A percentile compares a stretch with the other conserved stretches of the same genome.
Conservation (phyloP, 2,888 invertebrate genomes). For the Melinaea marsaeus region DNA sequence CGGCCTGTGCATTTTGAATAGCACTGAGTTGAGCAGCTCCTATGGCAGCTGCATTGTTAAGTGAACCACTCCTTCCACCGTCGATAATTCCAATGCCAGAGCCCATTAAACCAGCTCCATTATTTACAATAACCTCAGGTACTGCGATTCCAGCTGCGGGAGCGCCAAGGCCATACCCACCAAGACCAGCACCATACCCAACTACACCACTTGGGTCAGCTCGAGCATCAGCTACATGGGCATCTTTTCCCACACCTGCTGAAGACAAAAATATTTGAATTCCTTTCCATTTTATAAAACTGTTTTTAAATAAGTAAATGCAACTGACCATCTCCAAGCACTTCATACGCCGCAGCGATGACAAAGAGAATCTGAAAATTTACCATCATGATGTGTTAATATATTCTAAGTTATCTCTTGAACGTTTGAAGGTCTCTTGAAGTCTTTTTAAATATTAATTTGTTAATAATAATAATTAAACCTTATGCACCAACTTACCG, state of each 20-base stretch:
- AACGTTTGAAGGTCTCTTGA: not conserved
- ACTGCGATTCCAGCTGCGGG: conserved; percentile 34
- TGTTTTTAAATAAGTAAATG: conserved; percentile 15
- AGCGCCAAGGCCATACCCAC: conserved; percentile 30
- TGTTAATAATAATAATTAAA: no score
- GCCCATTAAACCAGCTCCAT: conserved; percentile 32
- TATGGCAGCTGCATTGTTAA: conserved; percentile 64
- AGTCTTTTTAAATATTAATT: no score
- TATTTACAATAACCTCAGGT: conserved; percentile 34
- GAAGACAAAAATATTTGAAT: conserved; percentile 6
- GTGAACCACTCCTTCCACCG: conserved; percentile 51
- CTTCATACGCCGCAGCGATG: conserved; percentile 66
- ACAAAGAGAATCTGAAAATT: conserved; percentile 66
- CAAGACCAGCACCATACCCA: conserved; percentile 30
- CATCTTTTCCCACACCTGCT: conserved; percentile 38
- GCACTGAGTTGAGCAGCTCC: conserved; percentile 70
- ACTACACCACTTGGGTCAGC: conserved; percentile 47
- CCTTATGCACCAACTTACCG: conserved; percentile 49
- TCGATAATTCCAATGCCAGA: conserved; percentile 22
- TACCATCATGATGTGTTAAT: not conserved
- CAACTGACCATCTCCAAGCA: conserved; percentile 59
- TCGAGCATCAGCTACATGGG: conserved; percentile 46
- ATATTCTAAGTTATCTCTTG: not conserved
- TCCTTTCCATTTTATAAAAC: not conserved
- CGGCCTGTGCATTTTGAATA: conserved; percentile 70